Evolutionary conservation across 2,797 vertebrate species (phyloP).

Genomic region (Enteromius viviparus): DNA sequence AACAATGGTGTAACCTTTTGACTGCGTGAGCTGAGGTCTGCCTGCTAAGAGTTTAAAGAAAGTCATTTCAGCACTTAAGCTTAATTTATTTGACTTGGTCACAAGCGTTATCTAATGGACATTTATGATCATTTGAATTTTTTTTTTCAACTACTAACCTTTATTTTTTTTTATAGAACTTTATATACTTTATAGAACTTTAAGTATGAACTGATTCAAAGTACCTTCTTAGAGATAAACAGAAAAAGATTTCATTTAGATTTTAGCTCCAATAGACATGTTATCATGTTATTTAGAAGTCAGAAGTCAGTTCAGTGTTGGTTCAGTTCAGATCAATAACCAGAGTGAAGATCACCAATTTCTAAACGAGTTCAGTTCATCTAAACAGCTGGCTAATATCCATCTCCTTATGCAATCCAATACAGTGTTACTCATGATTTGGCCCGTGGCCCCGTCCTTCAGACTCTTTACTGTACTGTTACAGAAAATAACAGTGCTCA

Average conservation of each 20-base stretch:
- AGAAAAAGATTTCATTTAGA: not conserved
- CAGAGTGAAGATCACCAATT: too few species aligned
- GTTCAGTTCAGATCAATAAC: not conserved
- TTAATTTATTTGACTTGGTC: not conserved
- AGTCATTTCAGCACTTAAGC: not conserved
- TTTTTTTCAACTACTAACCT: not conserved
- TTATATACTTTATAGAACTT: not conserved
- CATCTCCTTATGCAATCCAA: not conserved
- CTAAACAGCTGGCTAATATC: not conserved
- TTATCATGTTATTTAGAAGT: not conserved
- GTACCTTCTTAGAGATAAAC: not conserved
- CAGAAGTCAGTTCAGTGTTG: not conserved
- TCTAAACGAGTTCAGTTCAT: too few species aligned
- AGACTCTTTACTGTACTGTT: not conserved
- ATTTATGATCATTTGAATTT: not conserved
- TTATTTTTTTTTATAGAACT: not conserved
- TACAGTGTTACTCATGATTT: not conserved
- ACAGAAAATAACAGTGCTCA: not conserved
- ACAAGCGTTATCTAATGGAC: not conserved
- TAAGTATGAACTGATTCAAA: not conserved
- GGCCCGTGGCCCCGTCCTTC: not conserved
- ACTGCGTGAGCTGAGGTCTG: not conserved
- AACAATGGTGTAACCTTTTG: constrained; percentile 12
- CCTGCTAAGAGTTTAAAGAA: not conserved
- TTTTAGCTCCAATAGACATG: not conserved